Conservation (phyloP, 1,140 invertebrate genomes). For the Plutomurus gul region DNA sequence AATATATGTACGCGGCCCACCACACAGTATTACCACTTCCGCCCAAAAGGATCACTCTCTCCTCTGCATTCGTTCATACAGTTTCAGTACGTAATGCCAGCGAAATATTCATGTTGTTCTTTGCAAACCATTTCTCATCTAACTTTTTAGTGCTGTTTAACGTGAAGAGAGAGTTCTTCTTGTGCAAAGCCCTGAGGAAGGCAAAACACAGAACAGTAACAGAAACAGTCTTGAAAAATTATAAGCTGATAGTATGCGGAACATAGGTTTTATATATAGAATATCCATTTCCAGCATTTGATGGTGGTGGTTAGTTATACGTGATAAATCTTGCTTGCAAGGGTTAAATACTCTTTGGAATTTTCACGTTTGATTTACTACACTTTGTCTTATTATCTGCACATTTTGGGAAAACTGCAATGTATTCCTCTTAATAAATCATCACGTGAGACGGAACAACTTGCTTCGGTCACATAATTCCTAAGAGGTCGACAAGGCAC, state of each 20-base stretch:
- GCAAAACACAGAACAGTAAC: not conserved
- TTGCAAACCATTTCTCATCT: no score
- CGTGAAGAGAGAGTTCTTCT: no score
- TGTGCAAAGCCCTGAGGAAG: no score
- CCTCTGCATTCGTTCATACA: no score
- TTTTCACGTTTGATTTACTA: slow-evolving; percentile 51
- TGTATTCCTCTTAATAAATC: slow-evolving; percentile 47
- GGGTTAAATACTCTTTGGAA: slow-evolving; percentile 46
- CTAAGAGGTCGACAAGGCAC: slow-evolving; percentile 7
- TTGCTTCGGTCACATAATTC: slow-evolving; percentile 30
- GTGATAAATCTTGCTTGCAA: slow-evolving; percentile 44
- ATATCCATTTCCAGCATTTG: not conserved
- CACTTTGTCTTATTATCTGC: slow-evolving; percentile 52
- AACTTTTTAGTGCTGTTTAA: no score
- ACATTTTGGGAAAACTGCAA: slow-evolving; percentile 36
- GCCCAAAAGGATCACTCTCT: no score
- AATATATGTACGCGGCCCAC: no score
- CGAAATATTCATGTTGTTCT: no score
- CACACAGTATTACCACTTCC: no score
- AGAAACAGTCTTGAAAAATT: not conserved
- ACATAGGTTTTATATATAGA: no score
- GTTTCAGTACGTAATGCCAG: no score
- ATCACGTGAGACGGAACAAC: slow-evolving; percentile 37
- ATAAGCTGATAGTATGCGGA: not conserved
- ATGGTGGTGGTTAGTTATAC: not conserved